Conservation (phyloP, 2,113 vertebrate species). For the Ibidorhyncha struthersii region DNA sequence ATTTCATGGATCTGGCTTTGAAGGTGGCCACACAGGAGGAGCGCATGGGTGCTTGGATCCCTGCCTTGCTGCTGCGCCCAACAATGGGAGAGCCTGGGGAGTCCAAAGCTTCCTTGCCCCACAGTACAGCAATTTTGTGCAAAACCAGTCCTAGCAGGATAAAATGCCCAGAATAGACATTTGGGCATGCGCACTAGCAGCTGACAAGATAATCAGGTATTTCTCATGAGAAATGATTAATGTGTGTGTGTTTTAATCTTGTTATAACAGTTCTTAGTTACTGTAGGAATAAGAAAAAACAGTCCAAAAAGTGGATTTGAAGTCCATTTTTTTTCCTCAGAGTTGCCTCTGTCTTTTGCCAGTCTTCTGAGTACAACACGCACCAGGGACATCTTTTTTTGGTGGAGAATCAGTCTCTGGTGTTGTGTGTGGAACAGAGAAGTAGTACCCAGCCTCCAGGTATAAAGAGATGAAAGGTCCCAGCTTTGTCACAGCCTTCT, state of each 20-base stretch:
- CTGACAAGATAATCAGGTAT: not conserved
- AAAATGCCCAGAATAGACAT: not conserved
- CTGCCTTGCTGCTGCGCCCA: not conserved
- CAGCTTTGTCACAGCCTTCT: conserved; percentile 3
- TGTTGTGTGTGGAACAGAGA: not conserved
- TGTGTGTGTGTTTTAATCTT: not conserved
- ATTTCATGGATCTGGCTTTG: not conserved
- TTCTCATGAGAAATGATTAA: not conserved
- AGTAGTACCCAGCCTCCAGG: not conserved
- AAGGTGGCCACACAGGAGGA: not conserved
- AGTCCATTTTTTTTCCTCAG: not conserved
- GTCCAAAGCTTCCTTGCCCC: not conserved
- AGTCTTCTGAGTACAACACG: not conserved
- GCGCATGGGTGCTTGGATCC: fast-evolving
- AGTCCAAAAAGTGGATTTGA: not conserved
- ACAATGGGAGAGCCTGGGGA: not conserved
- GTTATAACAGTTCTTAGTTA: not conserved
- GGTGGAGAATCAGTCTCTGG: not conserved
- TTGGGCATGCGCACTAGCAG: not conserved
- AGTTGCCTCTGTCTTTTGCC: not conserved
- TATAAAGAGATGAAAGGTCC: not conserved
- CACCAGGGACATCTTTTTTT: not conserved
- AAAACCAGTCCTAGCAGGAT: not conserved
- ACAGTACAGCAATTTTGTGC: not conserved
- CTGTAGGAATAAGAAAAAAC: not conserved